Percentiles rank a stretch among this genome's conserved stretches.
Conservation (phyloP, 2,797 vertebrate genomes). For the Peromyscus nudipes region DNA sequence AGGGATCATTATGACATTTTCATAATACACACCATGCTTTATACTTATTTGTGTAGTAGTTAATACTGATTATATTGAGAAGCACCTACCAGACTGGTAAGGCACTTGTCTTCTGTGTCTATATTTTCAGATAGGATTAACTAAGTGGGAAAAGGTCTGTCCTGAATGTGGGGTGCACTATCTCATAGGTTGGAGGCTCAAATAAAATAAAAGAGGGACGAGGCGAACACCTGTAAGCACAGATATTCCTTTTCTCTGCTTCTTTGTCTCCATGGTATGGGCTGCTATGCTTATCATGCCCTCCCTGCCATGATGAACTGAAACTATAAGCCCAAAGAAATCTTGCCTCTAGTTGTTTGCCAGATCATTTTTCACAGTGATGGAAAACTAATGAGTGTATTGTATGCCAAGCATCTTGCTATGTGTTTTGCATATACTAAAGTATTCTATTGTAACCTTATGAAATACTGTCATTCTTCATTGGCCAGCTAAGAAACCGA, state of each 20-base stretch:
- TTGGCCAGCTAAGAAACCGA: constrained; percentile 48
- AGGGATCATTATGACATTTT: neutral
- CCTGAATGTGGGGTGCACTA: neutral
- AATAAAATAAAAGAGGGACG: neutral
- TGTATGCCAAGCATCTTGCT: neutral
- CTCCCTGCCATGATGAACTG: too few species aligned
- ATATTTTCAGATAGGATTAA: neutral
- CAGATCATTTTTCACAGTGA: neutral
- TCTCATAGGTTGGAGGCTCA: neutral
- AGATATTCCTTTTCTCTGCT: neutral
- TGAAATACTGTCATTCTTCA: neutral
- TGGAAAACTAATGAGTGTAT: neutral
- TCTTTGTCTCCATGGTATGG: neutral
- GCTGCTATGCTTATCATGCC: neutral
- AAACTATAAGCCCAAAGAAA: neutral
- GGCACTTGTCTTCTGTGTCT: neutral
- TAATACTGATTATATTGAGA: neutral
- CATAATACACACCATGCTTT: neutral
- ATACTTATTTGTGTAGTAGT: neutral
- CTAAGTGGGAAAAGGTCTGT: neutral
- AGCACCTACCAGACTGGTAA: neutral
- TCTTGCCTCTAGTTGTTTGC: neutral
- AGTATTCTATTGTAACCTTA: constrained; percentile 18
- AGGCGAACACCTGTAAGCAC: neutral
- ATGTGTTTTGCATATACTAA: constrained; percentile 1